Evolutionary conservation across 1,140 invertebrate species (phyloP).

Genomic region (Sitobion miscanthi): DNA sequence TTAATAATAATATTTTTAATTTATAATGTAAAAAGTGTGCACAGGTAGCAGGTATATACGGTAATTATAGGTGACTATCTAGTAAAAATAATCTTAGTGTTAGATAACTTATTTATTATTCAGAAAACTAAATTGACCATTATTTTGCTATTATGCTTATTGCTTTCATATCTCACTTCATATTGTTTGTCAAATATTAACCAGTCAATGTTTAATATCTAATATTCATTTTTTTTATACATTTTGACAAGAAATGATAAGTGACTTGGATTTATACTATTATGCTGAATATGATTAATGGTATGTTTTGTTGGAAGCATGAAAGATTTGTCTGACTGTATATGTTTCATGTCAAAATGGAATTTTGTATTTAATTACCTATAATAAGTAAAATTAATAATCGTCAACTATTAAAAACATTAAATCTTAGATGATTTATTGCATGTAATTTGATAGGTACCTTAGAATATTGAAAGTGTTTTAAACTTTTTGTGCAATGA

Average conservation of each 20-base stretch:
- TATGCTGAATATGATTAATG: background rate
- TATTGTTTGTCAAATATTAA: background rate
- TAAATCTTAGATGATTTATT: background rate
- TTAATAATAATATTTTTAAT: background rate
- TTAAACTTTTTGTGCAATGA: background rate
- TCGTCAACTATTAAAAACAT: background rate
- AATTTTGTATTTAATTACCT: background rate
- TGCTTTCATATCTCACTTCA: background rate
- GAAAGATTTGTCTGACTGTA: background rate
- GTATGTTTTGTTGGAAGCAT: background rate
- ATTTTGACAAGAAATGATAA: slow-evolving; percentile 10
- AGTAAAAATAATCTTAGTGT: background rate
- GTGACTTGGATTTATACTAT: background rate
- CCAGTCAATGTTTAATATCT: background rate
- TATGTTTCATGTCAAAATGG: background rate
- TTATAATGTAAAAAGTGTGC: too few species aligned
- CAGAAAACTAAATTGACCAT: background rate
- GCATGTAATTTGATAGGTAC: background rate
- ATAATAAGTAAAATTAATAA: background rate
- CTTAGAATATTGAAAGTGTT: background rate
- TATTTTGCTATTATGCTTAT: background rate
- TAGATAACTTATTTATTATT: background rate
- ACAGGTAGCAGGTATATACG: background rate
- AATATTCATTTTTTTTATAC: background rate
- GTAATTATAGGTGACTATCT: background rate